phyloP scores from a whole-genome alignment of 2,797 vertebrate genomes.

The Sebastes matsubarae region DNA sequence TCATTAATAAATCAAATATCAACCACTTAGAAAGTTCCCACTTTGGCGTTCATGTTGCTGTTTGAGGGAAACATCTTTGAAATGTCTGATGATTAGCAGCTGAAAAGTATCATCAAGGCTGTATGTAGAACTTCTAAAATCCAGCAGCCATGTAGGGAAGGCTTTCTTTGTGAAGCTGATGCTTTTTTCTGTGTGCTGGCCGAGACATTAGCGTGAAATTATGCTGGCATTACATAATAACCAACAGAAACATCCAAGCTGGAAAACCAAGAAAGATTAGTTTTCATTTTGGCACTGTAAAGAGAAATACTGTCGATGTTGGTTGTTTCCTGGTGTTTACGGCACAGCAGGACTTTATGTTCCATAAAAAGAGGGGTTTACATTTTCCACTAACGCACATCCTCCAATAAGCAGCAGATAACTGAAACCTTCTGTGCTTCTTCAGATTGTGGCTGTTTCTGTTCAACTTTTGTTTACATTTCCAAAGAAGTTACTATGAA shows the following conservation, averaged over 20 bases:
- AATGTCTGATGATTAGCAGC: not conserved
- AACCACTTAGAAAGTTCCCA: slow-evolving; percentile 19
- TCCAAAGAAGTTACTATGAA: not conserved
- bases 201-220: not conserved
- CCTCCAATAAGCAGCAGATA: not conserved
- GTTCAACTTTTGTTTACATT: not conserved
- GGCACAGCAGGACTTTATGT: not conserved
- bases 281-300: not conserved
- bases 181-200: not conserved
- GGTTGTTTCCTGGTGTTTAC: not conserved
- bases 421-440: not conserved
- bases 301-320: not conserved
- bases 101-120: not conserved
- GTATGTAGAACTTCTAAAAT: not conserved
- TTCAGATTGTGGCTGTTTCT: not conserved
- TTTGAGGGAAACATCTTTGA: not conserved
- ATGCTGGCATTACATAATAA: not conserved
- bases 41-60: not conserved
- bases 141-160: not conserved
- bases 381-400: not conserved
- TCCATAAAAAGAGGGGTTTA: not conserved
- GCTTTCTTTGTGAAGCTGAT: not conserved
- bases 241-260: not conserved
- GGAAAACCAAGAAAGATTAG: not conserved
- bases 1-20: slow-evolving; percentile 37